These are phyloP conservation scores for Shargacucullia verbasci DNA, from an alignment of 2,888 invertebrate species.

Conservation along the genomic window DNA sequence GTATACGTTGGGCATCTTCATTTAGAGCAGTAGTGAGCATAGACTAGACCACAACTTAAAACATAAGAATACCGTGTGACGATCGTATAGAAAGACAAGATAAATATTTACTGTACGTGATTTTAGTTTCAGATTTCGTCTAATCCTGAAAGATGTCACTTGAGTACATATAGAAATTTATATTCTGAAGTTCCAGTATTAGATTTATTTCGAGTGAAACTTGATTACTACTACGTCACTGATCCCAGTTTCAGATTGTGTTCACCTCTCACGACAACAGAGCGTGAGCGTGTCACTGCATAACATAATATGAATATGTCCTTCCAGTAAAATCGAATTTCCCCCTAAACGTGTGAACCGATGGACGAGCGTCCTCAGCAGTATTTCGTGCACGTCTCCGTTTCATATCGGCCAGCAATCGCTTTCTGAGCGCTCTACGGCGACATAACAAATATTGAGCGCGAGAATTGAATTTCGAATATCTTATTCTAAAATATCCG, in stretches of 20 bases:
- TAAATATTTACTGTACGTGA: no score
- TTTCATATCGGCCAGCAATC: slow-evolving; percentile 68
- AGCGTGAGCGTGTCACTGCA: slow-evolving; percentile 52
- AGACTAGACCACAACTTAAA: no score
- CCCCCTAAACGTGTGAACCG: slow-evolving; percentile 36
- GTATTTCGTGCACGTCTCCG: slow-evolving; percentile 69
- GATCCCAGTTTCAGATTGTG: slow-evolving; percentile 43
- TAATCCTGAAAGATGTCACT: no score
- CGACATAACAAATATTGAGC: slow-evolving; percentile 72
- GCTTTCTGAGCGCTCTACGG: slow-evolving; percentile 60
- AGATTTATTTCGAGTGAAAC: no score
- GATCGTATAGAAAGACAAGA: no score
- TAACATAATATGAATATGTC: slow-evolving; percentile 49
- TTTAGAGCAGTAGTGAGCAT: no score
- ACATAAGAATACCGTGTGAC: no score
- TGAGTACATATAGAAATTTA: no score
- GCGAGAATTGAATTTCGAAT: slow-evolving; percentile 72
- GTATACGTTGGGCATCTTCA: no score
- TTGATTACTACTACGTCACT: slow-evolving; percentile 17
- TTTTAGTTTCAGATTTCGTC: no score
- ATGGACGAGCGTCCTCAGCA: slow-evolving; percentile 52
- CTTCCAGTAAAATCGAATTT: slow-evolving; percentile 52
- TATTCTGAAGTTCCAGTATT: no score
- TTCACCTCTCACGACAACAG: slow-evolving; percentile 31
- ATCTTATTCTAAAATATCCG: slow-evolving; percentile 64